Evolutionary conservation across 2,113 vertebrate species (phyloP).

Genomic region (Trematomus loennbergii): DNA sequence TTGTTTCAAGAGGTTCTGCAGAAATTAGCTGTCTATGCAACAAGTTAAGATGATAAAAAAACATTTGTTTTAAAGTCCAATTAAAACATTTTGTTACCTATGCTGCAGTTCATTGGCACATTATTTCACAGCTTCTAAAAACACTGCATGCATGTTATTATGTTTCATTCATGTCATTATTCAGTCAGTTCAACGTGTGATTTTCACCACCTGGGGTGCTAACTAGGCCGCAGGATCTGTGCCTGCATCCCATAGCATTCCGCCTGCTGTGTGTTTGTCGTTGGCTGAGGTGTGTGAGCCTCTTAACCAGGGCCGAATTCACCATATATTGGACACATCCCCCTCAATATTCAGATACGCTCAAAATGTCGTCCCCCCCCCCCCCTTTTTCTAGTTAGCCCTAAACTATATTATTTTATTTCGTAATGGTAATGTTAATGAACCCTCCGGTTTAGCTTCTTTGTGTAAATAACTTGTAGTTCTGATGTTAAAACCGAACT

Average conservation of each 20-base stretch:
- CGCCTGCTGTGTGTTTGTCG: conserved; percentile 24
- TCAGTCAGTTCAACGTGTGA: neutral
- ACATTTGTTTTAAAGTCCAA: neutral
- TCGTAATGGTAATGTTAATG: too few species aligned
- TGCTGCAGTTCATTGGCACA: neutral
- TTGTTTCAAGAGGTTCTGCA: conserved; percentile 1
- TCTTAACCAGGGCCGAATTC: too few species aligned
- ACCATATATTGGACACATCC: too few species aligned
- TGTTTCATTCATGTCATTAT: conserved; percentile 2
- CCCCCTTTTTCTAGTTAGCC: too few species aligned
- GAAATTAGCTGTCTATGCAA: neutral
- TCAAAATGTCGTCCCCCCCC: too few species aligned
- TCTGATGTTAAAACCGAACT: too few species aligned
- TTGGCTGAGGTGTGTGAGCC: conserved; percentile 5
- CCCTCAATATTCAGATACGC: too few species aligned
- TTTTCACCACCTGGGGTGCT: too few species aligned
- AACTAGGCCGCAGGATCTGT: neutral
- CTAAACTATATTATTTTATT: too few species aligned
- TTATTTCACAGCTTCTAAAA: conserved; percentile 1
- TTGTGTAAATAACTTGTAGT: too few species aligned
- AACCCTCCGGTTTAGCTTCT: too few species aligned
- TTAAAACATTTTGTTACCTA: neutral
- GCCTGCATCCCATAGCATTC: conserved; percentile 34
- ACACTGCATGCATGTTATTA: neutral
- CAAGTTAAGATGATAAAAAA: neutral